phyloP scores from a whole-genome alignment of 1,140 invertebrate species.

The Latrodectus geometricus region DNA sequence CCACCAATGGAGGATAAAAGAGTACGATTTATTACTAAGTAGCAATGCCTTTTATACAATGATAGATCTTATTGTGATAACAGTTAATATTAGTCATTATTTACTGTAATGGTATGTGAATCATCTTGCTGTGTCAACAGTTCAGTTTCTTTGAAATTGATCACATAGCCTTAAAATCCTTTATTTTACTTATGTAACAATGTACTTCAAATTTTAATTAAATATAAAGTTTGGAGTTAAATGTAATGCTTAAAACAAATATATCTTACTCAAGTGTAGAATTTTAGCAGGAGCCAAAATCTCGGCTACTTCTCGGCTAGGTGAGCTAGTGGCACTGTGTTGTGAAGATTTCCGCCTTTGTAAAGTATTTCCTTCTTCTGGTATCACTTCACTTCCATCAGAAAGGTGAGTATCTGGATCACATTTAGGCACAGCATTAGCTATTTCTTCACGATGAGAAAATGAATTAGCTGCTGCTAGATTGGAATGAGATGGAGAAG shows the following conservation, averaged over 20 bases:
- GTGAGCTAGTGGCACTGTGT: slow-evolving; percentile 69
- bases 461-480: slow-evolving; percentile 15
- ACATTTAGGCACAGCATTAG: not conserved
- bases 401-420: slow-evolving; percentile 18
- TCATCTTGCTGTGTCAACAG: too few relatives aligned
- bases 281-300: slow-evolving; percentile 74
- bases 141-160: too few relatives aligned
- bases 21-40: too few relatives aligned
- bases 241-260: not conserved
- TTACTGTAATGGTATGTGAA: too few relatives aligned
- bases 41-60: too few relatives aligned
- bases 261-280: slow-evolving; percentile 29
- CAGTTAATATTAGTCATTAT: too few relatives aligned
- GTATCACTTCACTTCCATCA: slow-evolving; percentile 57
- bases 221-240: too few relatives aligned
- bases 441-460: slow-evolving; percentile 15
- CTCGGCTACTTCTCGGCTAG: slow-evolving; percentile 86
- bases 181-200: too few relatives aligned
- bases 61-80: too few relatives aligned
- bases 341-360: slow-evolving; percentile 57
- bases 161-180: too few relatives aligned
- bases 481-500: slow-evolving; percentile 71
- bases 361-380: slow-evolving; percentile 29
- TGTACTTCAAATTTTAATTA: too few relatives aligned
- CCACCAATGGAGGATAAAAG: too few relatives aligned